Evolutionary conservation across 2,888 invertebrate species (phyloP), one percentile per base, ranked within the genome.

Genomic region (Synergus japonicus): DNA sequence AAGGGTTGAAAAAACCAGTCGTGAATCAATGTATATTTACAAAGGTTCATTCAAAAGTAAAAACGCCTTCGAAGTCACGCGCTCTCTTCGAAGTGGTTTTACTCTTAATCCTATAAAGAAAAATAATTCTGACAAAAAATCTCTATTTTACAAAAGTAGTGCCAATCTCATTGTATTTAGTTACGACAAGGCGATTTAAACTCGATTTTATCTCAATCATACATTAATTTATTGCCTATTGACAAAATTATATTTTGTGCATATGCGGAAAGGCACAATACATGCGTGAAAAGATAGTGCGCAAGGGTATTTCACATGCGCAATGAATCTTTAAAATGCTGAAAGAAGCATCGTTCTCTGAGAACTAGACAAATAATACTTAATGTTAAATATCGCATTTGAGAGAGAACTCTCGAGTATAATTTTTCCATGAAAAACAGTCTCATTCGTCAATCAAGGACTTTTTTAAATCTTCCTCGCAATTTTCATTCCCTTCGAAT

Each of bases 1-100:
- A 15, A 69, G 37, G 49, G 37, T n/a, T 54, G n/a, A 69, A n/a
- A 73, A 54, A 54, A 49, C 15, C n/a, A 54, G 49, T 37, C 54
- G 37, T 73, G 54, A 73, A 41, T 73, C 54, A 73, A 54, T 37
- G 37, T 64, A 49, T 82, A 82, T 79, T 79, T 82, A 79, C 79
- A 82, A 63, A 78, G 69, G 44, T 79, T 76, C 13, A 37, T 76
- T 67, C 29, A 76, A 82, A 73, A 44, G 49, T 73, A 37, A n/a
- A 46, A 69, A 69, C 69, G 46, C 29, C 69, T 29, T 69, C 18
- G 66, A 66, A 41, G 18, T 44, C 43, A 43, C 10, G 18, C 66
- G 43, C 12, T 43, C 18, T 44, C 18, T 44, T 18, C 66, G 43
- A 66, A 41, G 41, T 5, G 18, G 46, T 67, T 22, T 46, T 13